These are phyloP conservation scores for Passerculus sandwichensis DNA, from an alignment of 2,797 vertebrate genomes.

Conservation along the genomic window DNA sequence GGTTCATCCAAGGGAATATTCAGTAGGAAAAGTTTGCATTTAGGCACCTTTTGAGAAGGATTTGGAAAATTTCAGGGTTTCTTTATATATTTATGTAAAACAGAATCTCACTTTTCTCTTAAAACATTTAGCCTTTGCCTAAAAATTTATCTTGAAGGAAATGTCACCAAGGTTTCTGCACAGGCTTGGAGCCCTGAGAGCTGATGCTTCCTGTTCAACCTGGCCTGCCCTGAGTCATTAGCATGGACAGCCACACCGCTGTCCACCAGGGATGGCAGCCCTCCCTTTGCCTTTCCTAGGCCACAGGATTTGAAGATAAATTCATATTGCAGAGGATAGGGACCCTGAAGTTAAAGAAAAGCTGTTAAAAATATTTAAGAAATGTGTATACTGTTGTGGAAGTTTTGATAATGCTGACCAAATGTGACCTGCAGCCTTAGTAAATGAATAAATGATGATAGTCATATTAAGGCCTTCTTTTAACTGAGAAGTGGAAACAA, in stretches of 20 bases:
- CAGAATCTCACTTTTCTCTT: neutral
- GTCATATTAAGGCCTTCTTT: neutral
- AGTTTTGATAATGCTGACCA: neutral
- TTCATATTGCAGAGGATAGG: neutral
- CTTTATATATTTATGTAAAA: neutral
- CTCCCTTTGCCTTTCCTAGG: rapidly evolving
- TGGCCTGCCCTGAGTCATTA: neutral
- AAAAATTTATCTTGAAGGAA: neutral
- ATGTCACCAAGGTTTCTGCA: neutral
- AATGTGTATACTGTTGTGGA: neutral
- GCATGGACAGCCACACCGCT: no score
- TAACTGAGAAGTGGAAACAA: neutral
- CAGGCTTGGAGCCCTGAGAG: neutral
- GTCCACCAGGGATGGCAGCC: rapidly evolving
- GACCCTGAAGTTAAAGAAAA: neutral
- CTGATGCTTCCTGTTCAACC: no score
- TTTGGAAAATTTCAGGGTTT: neutral
- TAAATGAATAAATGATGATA: neutral
- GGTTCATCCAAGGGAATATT: neutral
- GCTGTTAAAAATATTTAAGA: neutral
- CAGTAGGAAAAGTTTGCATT: neutral
- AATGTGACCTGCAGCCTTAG: neutral
- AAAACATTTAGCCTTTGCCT: neutral
- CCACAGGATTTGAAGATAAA: neutral
- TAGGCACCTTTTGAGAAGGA: neutral